Evolutionary conservation across 2,113 vertebrate genomes (phyloP), one percentile per base, ranked within the genome.

Genomic region (Laterallus jamaicensis): DNA sequence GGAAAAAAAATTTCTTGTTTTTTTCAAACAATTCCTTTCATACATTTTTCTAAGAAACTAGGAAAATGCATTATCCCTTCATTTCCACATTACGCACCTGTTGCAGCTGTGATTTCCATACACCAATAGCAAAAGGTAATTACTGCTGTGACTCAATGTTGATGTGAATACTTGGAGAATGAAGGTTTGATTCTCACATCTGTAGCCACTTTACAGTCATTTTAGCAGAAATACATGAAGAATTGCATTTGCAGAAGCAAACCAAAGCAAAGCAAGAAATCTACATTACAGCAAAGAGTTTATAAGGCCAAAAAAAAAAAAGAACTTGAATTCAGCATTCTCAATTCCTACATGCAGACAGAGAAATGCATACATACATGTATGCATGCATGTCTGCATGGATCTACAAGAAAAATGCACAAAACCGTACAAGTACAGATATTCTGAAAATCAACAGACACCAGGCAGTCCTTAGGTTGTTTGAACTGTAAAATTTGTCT

Each of bases 371-470:
- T 47, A 66, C 5, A 47, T 8, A 56, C 21, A 35, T 73, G 25
- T 11, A 20, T 47, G 66, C 5, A 22, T 35, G 25, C 4, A 12
- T 1, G 10, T 54, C 31, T 78, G 13, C 12, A 7, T 56, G 31
- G 12, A 70, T 75, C 70, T 77, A 81, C 47, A 84, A 42, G 40
- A 83, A 87, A 74, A 87, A 80, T 37, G 68, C 20, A 95, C 15
- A 73, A 73, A 85, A 21, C 2, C 15, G 64, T 21, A 15, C 3
- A 85, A 20, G 17, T 49, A 60, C 18, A 58, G 22, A 39, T 40
- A 68, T 79, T 84, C 58, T 73, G 68, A 79, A 97, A 89, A 94
- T 69, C 86, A 96, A 70, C 64, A 97, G 85, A 93, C 92, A 75
- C 40, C 56, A 85, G 15, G 67, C 42, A 95, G 64, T 86, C 77